Evolutionary conservation across 2,888 invertebrate species (phyloP).

Genomic region (Eilema depressum): DNA sequence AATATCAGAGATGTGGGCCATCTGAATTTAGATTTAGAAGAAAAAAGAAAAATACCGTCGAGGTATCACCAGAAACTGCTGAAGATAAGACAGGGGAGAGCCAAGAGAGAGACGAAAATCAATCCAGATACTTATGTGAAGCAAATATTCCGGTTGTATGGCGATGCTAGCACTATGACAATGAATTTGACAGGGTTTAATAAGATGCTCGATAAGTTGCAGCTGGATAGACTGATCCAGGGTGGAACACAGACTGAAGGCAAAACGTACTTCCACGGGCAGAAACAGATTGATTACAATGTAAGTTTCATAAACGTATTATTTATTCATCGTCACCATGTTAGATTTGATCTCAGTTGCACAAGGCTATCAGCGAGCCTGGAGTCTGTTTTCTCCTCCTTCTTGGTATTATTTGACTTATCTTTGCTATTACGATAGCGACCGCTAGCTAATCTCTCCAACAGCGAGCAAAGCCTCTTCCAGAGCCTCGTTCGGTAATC

Average conservation of each 20-base stretch:
- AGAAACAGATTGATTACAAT: conserved; percentile 74
- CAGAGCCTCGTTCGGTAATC: background rate
- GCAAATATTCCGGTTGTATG: conserved; percentile 90
- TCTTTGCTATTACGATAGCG: too few relatives aligned
- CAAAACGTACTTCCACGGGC: conserved; percentile 64
- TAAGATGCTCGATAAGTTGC: conserved; percentile 88
- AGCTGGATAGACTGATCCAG: conserved; percentile 83
- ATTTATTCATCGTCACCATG: background rate
- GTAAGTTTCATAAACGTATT: conserved; percentile 66
- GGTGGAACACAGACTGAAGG: conserved; percentile 71
- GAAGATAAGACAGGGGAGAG: conserved; percentile 60
- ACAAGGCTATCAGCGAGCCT: too few relatives aligned
- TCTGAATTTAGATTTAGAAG: conserved; percentile 59
- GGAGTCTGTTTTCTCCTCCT: too few relatives aligned
- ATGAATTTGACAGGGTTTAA: conserved; percentile 90
- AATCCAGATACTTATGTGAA: conserved; percentile 88
- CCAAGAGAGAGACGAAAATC: conserved; percentile 68
- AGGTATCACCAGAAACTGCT: conserved; percentile 70
- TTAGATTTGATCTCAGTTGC: too few relatives aligned
- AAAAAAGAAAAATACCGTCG: conserved; percentile 56
- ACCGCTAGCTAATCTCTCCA: too few relatives aligned
- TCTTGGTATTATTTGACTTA: too few relatives aligned
- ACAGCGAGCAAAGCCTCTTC: background rate
- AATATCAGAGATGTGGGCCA: conserved; percentile 56
- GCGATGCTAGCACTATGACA: conserved; percentile 88